Evolutionary conservation across 2,797 vertebrate genomes (phyloP), one percentile per base, ranked within the genome.

Genomic region (Chrosomus eos): DNA sequence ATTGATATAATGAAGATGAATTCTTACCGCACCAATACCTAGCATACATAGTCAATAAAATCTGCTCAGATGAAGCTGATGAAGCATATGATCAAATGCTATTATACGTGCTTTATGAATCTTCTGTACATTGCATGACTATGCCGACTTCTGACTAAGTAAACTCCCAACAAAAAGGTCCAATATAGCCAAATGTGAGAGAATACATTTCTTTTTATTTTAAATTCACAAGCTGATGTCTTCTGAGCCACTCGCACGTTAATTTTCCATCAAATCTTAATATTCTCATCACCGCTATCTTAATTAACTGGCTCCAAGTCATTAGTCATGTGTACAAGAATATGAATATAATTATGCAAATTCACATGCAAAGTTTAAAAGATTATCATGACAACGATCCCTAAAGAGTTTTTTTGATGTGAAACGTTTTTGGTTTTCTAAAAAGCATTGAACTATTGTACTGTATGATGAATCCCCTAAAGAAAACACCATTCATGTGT

Each of bases 241-340:
- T 36, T 62, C 3, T 33, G n/a, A n/a, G n/a, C n/a, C 71, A 8
- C 31, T 38, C 3, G 23, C 14, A 36, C 45, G 28, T 38, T 53
- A 7, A 70, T 58, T 26, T 67, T 48, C 64, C 48, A 67, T 84
- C 4, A 70, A 67, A 68, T 77, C 36, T 77, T 77, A 68, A 84
- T 77, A 77, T 67, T 84, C 62, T 55, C 60, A 67, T 67, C 60
- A 68, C 11, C 19, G 13, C 28, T 33, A 76, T 53, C 62, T 40
- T 84, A 70, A 84, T 84, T 76, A 77, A 3, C n/a, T n/a, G 40
- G 40, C 58, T 53, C 43, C 9, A 40, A 68, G 72, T 67, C 72
- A 76, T 53, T 64, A 33, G 40, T 74, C 40, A 82, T 51, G 55
- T 51, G 58, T 64, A 36, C 3, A 74, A 36, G 70, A 36, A 66